These are phyloP conservation scores for Drosophila buzzatii DNA, from an alignment of 2,888 invertebrate genomes.

Conservation along the genomic window DNA sequence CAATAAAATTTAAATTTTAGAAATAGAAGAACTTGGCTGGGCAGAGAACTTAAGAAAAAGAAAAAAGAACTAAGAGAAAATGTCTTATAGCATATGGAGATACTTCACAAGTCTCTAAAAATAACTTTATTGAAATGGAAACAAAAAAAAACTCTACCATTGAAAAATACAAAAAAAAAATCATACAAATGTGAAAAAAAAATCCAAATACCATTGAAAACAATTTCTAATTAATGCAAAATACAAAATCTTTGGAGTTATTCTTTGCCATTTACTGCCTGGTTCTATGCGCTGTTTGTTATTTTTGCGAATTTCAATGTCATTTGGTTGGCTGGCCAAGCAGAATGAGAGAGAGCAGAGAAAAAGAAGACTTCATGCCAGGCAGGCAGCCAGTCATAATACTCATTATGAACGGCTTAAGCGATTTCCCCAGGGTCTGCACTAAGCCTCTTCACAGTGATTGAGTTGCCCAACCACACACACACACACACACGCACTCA, in stretches of 20 bases:
- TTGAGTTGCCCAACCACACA: conserved; percentile 50
- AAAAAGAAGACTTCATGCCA: conserved; percentile 2
- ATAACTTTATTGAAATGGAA: neutral
- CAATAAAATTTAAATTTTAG: too few species aligned
- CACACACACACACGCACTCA: conserved; percentile 20
- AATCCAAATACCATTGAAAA: neutral
- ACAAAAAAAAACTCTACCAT: too few species aligned
- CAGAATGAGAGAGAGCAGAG: neutral
- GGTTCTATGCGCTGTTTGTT: conserved; percentile 19
- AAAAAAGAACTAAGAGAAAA: too few species aligned
- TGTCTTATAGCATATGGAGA: too few species aligned
- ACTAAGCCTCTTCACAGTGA: conserved; percentile 80
- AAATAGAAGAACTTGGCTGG: too few species aligned
- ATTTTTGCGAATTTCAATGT: conserved; percentile 30
- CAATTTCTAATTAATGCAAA: neutral
- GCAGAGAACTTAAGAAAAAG: too few species aligned
- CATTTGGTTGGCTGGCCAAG: conserved; percentile 20
- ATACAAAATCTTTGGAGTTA: neutral
- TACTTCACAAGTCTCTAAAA: too few species aligned
- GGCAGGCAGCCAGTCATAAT: conserved; percentile 62
- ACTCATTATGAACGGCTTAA: conserved; percentile 85
- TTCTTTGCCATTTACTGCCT: conserved; percentile 19
- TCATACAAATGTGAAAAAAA: too few species aligned
- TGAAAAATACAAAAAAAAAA: neutral
- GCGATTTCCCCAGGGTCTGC: conserved; percentile 84